A percentile compares a stretch with the other conserved stretches of the same genome.
Conservation (phyloP, 2,113 vertebrate species). For the Tenrec ecaudatus region DNA sequence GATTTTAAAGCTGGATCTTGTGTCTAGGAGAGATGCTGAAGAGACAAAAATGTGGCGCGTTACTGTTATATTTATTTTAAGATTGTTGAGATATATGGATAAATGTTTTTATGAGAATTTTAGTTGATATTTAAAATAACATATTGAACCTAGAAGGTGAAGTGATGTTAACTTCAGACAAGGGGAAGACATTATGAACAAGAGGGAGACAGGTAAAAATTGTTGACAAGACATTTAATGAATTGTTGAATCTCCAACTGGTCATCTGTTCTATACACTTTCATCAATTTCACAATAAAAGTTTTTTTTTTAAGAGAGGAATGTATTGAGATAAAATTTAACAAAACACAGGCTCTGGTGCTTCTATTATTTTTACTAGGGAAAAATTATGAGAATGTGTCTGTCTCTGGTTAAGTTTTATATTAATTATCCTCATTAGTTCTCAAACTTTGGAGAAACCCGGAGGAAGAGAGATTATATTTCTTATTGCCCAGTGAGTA, state of each 20-base stretch:
- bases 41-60: background rate
- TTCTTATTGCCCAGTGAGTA: background rate
- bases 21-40: background rate
- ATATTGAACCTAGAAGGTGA: no score
- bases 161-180: no score
- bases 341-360: background rate
- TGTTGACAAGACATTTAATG: no score
- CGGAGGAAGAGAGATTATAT: background rate
- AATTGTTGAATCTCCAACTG: no score
- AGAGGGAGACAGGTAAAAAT: no score
- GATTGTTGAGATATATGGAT: background rate
- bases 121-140: slow-evolving; percentile 11
- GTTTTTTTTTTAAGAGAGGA: no score
- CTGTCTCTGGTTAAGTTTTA: background rate
- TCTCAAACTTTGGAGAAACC: background rate
- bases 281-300: no score
- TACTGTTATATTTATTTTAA: background rate
- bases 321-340: background rate
- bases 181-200: no score
- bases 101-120: slow-evolving; percentile 15
- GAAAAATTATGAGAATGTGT: background rate
- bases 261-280: no score
- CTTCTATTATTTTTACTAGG: background rate
- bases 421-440: slow-evolving; percentile 20
- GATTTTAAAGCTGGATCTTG: background rate